phyloP scores from a whole-genome alignment of 1,140 invertebrate genomes.

The Stegodyphus mimosarum region DNA sequence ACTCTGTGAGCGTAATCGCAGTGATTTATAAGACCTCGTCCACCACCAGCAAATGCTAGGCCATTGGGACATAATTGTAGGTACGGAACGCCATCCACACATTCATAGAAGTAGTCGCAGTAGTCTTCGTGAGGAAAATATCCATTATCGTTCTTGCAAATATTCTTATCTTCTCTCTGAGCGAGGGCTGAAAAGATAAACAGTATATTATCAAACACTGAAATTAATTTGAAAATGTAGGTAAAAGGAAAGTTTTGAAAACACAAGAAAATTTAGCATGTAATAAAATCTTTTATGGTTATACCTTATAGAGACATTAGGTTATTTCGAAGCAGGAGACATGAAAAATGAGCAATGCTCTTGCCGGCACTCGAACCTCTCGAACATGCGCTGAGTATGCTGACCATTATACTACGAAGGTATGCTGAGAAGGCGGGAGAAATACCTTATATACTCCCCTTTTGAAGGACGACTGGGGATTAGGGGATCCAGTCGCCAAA shows the following conservation, averaged over 20 bases:
- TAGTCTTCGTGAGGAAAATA: constrained; percentile 69
- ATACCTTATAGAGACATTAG: too few species aligned
- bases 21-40: constrained; percentile 81
- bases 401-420: too few species aligned
- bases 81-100: constrained; percentile 73
- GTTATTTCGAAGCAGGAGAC: too few species aligned
- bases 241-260: neutral
- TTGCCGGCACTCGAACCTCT: too few species aligned
- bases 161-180: constrained; percentile 4
- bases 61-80: constrained; percentile 81
- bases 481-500: too few species aligned
- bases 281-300: too few species aligned
- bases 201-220: neutral
- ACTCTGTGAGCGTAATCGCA: constrained; percentile 89
- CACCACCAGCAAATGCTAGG: constrained; percentile 85
- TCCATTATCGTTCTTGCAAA: constrained; percentile 61
- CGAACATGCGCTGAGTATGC: too few species aligned
- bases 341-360: too few species aligned
- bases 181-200: constrained; percentile 12
- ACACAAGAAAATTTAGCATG: too few species aligned
- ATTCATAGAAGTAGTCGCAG: constrained; percentile 90
- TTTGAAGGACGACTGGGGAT: too few species aligned
- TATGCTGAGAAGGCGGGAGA: too few species aligned
- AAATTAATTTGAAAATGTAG: neutral
- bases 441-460: too few species aligned